phyloP scores from a whole-genome alignment of 2,888 invertebrate genomes.

The Zelleria hepariella region DNA sequence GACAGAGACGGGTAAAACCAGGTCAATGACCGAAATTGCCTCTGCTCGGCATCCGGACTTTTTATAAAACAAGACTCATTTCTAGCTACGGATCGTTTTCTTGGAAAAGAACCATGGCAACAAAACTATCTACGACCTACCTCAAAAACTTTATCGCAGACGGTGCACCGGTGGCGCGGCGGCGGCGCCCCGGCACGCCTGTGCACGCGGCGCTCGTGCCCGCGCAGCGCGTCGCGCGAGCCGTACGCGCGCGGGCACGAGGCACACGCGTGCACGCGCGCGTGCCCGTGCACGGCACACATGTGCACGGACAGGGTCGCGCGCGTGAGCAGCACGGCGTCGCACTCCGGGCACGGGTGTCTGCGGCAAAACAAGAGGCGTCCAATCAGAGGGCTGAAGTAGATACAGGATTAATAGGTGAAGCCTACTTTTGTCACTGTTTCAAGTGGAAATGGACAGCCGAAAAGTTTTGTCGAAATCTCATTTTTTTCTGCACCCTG shows the following conservation, averaged over 20 bases:
- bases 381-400: slow-evolving; percentile 4
- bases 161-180: slow-evolving; percentile 13
- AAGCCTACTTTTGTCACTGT: too few species aligned
- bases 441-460: too few species aligned
- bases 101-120: too few species aligned
- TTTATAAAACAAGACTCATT: not conserved
- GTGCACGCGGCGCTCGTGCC: slow-evolving; percentile 27
- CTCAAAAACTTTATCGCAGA: slow-evolving; percentile 17
- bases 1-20: too few species aligned
- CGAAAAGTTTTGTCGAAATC: too few species aligned
- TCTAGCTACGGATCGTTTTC: not conserved
- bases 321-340: slow-evolving; percentile 22
- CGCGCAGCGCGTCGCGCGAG: slow-evolving; percentile 23
- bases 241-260: slow-evolving; percentile 28
- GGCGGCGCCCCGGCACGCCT: slow-evolving; percentile 5
- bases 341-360: slow-evolving; percentile 25
- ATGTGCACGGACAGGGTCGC: slow-evolving; percentile 26
- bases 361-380: too few species aligned
- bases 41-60: not conserved
- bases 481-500: too few species aligned
- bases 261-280: slow-evolving; percentile 24
- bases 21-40: too few species aligned
- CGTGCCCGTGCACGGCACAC: slow-evolving; percentile 22
- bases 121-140: slow-evolving; percentile 12
- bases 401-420: slow-evolving; percentile 9